Evolutionary conservation across 2,888 invertebrate species (phyloP).

Genomic region (Coleophora flavipennella): DNA sequence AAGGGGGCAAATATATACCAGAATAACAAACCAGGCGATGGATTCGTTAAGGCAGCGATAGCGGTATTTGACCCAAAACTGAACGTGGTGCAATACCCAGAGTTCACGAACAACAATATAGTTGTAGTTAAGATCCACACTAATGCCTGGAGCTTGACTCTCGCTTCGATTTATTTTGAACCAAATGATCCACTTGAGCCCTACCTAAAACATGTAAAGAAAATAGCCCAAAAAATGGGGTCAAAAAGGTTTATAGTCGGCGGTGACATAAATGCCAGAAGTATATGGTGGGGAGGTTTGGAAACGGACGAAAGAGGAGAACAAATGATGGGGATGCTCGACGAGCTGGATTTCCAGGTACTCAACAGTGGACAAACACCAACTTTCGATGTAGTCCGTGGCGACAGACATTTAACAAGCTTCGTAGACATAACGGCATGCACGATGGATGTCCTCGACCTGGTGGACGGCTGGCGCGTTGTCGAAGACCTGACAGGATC

Average conservation of each 20-base stretch:
- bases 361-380: constrained; percentile 18
- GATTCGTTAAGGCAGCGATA: no score
- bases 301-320: constrained; percentile 12
- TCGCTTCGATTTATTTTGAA: constrained; percentile 15
- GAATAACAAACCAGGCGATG: no score
- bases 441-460: constrained; percentile 5
- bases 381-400: constrained; percentile 18
- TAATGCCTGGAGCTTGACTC: constrained; percentile 6
- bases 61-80: no score
- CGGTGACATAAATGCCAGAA: constrained; percentile 15
- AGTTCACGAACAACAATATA: constrained; percentile 18
- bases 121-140: constrained; percentile 9
- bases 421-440: constrained; percentile 20
- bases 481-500: neutral
- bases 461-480: constrained; percentile 1
- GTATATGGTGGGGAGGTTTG: constrained; percentile 14
- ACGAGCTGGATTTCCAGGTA: constrained; percentile 14
- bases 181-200: constrained; percentile 7
- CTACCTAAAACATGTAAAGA: constrained; percentile 7
- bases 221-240: neutral
- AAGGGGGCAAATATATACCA: no score
- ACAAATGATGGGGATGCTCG: constrained; percentile 4
- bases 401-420: constrained; percentile 9
- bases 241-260: constrained; percentile 2
- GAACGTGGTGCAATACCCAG: no score